Base-by-base conservation (phyloP, 2,888 invertebrate genomes). In the Monoplex corrugatus region DNA sequence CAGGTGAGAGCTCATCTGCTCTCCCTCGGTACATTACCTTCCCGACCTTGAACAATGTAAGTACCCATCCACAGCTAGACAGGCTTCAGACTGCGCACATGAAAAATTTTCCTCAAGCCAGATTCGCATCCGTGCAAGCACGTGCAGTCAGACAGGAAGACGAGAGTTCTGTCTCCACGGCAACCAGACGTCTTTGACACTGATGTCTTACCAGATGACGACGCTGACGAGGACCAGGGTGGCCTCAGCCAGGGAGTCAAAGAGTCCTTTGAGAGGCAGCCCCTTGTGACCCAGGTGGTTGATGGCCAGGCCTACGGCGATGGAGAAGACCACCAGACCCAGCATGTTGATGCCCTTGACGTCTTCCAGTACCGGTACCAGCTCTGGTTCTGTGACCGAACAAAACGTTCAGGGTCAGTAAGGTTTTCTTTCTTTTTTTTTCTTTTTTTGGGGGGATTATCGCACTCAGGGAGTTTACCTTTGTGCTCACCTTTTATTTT, bases 141-240 rank as follows among this genome's bases (percentile, higher is more conserved):
- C n/a, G n/a, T n/a, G n/a, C n/a, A n/a, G n/a, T n/a, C n/a, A n/a
- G n/a, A n/a, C n/a, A n/a, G n/a, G n/a, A n/a, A n/a, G n/a, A n/a
- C n/a, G n/a, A n/a, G n/a, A n/a, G n/a, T 43, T 96, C 96, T 23
- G 96, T 95, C 86, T 96, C 93, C 98, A 99, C 98, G 95, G 99
- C 99, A 86, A 99, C 98, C 93, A 99, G 97, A 83, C 99, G 99
- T 40, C 99, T 99, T 95, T 98, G 98, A 13, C 44, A 38, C 35
- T 75, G 35, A n/a, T 10, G 28, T 84, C 92, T 97, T 96, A 98
- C 98, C 99, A 99, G 95, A 99, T 99, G 91, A 99, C 98, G 97
- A 98, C 98, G 89, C 98, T 97, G 89, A 99, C 99, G 92, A 99
- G 98, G 88, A 98, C 97, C 98, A 99, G 99, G 97, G 98, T 98